Evolutionary conservation across 2,888 invertebrate genomes (phyloP), one percentile per base, ranked within the genome.

Genomic region (Bombylius discolor): DNA sequence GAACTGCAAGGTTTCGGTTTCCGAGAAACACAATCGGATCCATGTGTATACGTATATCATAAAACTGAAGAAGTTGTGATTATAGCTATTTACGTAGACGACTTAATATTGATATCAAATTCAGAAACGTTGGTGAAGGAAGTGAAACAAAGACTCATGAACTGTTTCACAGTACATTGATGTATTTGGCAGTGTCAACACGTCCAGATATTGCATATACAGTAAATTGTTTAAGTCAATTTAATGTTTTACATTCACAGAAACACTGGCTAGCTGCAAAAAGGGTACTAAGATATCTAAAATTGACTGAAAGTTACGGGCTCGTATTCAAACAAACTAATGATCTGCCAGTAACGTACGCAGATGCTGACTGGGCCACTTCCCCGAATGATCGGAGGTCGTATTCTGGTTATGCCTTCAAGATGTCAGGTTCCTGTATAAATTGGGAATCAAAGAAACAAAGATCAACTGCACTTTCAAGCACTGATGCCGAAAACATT

Each of bases 401-500:
- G 4, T 63, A 61, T 14, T 56, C 60, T 0, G 63, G 62, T 13
- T 62, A 55, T 14, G 58, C 57, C 8, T 63, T 63, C n/a, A 56
- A 56, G 39, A 34, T 62, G 32, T 49, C 52, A 5, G 59, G 56
- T 14, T 49, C 56, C 9, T 58, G 57, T 6, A 56, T 63, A 8
- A 61, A 59, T 33, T 64, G 62, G 60, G 58, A 64, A 31, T 57
- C 59, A n/a, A 56, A 59, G 4, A 62, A 63, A 23, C 62, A 61
- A 52, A 53, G 55, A 13, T 60, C 59, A 2, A 57, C 61, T 4
- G 52, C 61, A 7, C 51, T 61, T 14, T 62, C 58, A 4, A 61
- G 59, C 36, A 60, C 60, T 5, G 62, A 62, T 36, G 54, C 62
- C 4, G 62, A 62, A 33, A 60, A 62, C 31, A 52, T 62, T n/a